Percentiles rank a stretch among this genome's conserved stretches.
These are phyloP conservation scores for Coenonympha glycerion DNA, from an alignment of 2,888 invertebrate genomes.

Conservation along the genomic window DNA sequence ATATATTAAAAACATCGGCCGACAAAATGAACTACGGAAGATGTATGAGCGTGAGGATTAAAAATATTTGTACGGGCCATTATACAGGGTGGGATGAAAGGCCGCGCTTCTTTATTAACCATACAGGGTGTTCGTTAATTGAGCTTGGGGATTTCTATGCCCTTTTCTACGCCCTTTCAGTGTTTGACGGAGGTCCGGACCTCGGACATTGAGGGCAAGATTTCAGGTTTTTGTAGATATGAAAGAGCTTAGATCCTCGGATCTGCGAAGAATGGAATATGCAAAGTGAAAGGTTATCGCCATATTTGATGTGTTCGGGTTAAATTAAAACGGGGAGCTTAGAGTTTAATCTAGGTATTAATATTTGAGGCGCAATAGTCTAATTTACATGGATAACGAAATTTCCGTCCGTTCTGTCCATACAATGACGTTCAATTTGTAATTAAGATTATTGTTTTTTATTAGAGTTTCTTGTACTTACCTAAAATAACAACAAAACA, in stretches of 20 bases:
- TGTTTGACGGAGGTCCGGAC: conserved; percentile 58
- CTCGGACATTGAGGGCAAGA: conserved; percentile 16
- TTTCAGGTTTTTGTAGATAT: conserved; percentile 27
- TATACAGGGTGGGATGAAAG: conserved; percentile 73
- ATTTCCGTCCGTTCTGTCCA: no score
- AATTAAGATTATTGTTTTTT: no score
- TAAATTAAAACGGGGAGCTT: neutral
- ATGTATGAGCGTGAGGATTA: conserved; percentile 73
- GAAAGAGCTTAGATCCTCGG: conserved; percentile 13
- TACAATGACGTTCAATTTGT: no score
- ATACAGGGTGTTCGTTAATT: conserved; percentile 65
- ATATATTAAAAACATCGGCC: conserved; percentile 56
- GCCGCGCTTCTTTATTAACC: conserved; percentile 70
- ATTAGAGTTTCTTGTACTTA: no score
- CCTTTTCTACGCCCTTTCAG: conserved; percentile 55
- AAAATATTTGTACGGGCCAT: conserved; percentile 75
- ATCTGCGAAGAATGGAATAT: conserved; percentile 9
- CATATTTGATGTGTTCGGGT: conserved; percentile 2
- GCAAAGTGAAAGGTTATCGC: conserved; percentile 12
- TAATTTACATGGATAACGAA: no score
- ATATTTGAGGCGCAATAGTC: no score
- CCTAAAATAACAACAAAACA: no score
- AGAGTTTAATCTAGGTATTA: neutral
- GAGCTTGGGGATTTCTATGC: conserved; percentile 59
- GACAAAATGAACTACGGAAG: conserved; percentile 72